A percentile compares a stretch with the other conserved stretches of the same genome.
These are phyloP conservation scores for Ianthella basta DNA, from an alignment of 37 sponge, comb jelly and placozoan species.

Conservation along the genomic window DNA sequence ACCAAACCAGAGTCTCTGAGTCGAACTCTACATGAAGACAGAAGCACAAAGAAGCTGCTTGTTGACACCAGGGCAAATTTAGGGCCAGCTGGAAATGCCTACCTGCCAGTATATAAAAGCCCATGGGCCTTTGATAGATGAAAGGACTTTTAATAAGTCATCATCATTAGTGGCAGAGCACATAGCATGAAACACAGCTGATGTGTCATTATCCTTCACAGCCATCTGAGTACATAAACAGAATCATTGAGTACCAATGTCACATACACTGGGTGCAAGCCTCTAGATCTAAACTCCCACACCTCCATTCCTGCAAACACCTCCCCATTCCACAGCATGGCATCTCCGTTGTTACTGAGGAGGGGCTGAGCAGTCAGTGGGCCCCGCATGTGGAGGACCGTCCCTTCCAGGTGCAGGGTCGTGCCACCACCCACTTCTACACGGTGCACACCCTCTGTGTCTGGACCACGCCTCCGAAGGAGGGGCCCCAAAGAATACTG, in stretches of 20 bases:
- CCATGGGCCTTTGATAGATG: slow-evolving; percentile 86
- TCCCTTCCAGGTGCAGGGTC: slow-evolving; percentile 44
- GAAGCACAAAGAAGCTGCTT: neutral
- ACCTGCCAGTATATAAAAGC: slow-evolving; percentile 89
- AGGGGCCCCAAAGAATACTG: neutral
- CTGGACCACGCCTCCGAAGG: slow-evolving; percentile 2
- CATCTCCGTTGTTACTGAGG: slow-evolving; percentile 33
- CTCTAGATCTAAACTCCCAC: no score
- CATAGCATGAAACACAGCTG: slow-evolving; percentile 51
- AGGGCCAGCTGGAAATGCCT: neutral
- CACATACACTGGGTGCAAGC: neutral
- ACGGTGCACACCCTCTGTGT: neutral
- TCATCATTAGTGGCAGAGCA: neutral
- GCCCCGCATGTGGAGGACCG: slow-evolving; percentile 83
- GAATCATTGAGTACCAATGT: neutral
- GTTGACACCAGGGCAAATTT: neutral
- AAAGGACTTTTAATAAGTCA: slow-evolving; percentile 39
- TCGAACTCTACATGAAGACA: slow-evolving; percentile 15
- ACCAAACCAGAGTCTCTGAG: slow-evolving; percentile 90
- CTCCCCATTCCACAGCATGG: slow-evolving; percentile 91
- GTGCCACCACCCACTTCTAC: slow-evolving; percentile 10
- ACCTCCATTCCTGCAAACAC: slow-evolving; percentile 71
- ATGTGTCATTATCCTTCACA: slow-evolving; percentile 74
- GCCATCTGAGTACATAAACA: slow-evolving; percentile 29
- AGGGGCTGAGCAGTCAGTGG: slow-evolving; percentile 63